phyloP scores from a whole-genome alignment of 1,140 invertebrate genomes.

The Lycorma delicatula region DNA sequence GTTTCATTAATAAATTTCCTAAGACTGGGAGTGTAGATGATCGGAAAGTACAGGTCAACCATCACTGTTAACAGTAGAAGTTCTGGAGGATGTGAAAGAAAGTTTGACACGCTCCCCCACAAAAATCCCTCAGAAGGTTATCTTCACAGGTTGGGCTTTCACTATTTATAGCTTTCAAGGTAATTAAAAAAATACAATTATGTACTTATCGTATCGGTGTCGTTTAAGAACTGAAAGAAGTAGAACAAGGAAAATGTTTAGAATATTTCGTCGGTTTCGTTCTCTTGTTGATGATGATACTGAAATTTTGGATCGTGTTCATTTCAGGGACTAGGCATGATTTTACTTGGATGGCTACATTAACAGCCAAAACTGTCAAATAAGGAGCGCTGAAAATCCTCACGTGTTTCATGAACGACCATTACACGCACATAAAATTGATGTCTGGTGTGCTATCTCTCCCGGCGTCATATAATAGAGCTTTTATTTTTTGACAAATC shows the following conservation, averaged over 20 bases:
- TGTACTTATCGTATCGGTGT: neutral
- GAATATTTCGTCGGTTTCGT: neutral
- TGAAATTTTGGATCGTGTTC: neutral
- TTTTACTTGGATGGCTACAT: neutral
- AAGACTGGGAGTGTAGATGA: neutral
- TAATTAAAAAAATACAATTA: neutral
- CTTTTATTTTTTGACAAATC: neutral
- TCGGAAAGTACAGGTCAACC: neutral
- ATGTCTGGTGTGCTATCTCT: neutral
- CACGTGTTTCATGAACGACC: neutral
- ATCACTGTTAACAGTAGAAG: neutral
- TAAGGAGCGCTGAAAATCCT: slow-evolving; percentile 1
- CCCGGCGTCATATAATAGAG: neutral
- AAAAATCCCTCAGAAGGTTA: neutral
- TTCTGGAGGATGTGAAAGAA: neutral
- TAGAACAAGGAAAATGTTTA: neutral
- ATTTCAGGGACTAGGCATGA: neutral
- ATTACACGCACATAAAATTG: neutral
- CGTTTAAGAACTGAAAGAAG: neutral
- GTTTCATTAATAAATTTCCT: neutral
- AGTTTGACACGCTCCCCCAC: neutral
- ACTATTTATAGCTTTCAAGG: neutral
- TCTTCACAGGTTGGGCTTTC: neutral
- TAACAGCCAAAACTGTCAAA: neutral
- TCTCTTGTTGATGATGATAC: neutral